Percentiles rank a stretch among this genome's conserved stretches.
phyloP scores from a whole-genome alignment of 2,888 invertebrate species.

The Drosophila picticornis region DNA sequence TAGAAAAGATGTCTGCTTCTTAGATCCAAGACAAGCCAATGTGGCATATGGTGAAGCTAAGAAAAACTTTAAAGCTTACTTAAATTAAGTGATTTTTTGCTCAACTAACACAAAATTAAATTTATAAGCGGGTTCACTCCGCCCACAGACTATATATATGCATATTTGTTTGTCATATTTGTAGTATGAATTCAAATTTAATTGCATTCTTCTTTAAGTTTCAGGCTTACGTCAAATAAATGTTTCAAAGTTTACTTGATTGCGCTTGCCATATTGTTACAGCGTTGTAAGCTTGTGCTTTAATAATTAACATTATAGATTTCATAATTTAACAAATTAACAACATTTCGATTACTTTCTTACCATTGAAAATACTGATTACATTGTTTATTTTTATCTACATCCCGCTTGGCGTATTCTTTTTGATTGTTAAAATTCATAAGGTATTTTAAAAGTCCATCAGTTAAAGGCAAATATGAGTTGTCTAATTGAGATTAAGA shows the following conservation, averaged over 20 bases:
- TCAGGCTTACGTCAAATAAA: slow-evolving; percentile 15
- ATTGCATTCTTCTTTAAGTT: slow-evolving; percentile 47
- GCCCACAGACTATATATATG: neutral
- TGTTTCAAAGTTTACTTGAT: slow-evolving; percentile 11
- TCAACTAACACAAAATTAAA: slow-evolving; percentile 29
- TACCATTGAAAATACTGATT: neutral
- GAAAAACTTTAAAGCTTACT: slow-evolving; percentile 49
- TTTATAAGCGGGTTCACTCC: slow-evolving; percentile 31
- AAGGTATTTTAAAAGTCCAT: no score
- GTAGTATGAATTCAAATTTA: slow-evolving; percentile 36
- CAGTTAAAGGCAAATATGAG: no score
- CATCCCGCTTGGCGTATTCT: neutral
- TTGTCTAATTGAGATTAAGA: no score
- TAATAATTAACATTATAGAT: slow-evolving; percentile 6
- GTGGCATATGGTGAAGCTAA: slow-evolving; percentile 13
- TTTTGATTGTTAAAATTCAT: no score
- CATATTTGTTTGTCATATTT: neutral
- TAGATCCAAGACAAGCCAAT: slow-evolving; percentile 32
- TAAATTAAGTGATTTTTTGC: slow-evolving; percentile 43
- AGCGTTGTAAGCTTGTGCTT: neutral
- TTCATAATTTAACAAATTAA: neutral
- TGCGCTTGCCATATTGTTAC: neutral
- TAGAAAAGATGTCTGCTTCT: slow-evolving; percentile 28
- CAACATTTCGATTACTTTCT: neutral
- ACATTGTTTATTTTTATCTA: neutral